Percentiles rank a stretch among this genome's conserved stretches.
Evolutionary conservation across 2,113 vertebrate genomes (phyloP).

Genomic region (Sinocyclocheilus anophthalmus): DNA sequence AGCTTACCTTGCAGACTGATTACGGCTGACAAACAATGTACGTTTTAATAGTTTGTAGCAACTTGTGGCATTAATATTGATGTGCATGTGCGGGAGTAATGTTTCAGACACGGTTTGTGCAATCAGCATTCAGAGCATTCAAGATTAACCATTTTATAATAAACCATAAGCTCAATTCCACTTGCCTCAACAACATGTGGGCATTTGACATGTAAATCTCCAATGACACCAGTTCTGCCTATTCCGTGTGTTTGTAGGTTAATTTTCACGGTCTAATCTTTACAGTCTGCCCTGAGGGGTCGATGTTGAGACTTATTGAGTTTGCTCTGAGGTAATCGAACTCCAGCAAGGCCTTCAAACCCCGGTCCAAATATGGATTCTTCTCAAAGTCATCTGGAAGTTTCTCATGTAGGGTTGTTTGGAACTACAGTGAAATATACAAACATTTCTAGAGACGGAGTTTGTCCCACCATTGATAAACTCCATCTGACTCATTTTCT

Average conservation of each 20-base stretch:
- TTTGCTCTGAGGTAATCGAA: constrained; percentile 11
- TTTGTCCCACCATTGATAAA: not conserved
- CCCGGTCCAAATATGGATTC: not conserved
- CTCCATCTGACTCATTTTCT: not conserved
- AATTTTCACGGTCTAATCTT: not conserved
- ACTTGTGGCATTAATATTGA: no score
- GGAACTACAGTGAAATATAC: no score
- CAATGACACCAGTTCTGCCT: not conserved
- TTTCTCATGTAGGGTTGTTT: not conserved
- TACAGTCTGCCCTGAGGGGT: not conserved
- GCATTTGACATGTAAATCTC: not conserved
- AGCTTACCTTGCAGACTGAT: no score
- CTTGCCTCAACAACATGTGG: not conserved
- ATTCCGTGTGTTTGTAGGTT: constrained; percentile 19
- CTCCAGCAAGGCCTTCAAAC: not conserved
- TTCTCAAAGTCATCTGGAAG: not conserved
- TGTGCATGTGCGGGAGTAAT: no score
- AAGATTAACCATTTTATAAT: not conserved
- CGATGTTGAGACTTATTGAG: constrained; percentile 7
- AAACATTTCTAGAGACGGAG: no score
- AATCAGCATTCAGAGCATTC: no score
- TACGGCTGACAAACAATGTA: no score
- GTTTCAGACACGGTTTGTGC: no score
- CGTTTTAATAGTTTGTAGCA: no score
- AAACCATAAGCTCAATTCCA: not conserved